Conservation (phyloP, 2,113 vertebrate species). For the Loxodonta africana region DNA sequence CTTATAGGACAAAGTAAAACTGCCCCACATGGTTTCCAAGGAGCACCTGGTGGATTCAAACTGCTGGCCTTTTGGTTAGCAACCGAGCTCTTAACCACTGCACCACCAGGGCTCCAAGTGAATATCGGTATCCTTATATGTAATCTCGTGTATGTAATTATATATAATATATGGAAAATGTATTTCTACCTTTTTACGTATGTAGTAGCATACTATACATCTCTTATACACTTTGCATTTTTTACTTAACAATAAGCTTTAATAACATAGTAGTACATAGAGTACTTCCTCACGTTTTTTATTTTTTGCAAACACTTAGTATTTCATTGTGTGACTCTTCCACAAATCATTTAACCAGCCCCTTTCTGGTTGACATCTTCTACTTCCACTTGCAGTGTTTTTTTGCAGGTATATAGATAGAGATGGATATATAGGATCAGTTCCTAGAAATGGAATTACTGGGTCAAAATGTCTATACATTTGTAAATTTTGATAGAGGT, state of each 20-base stretch:
- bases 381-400: neutral
- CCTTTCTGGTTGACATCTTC: neutral
- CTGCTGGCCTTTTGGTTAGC: too few relatives aligned
- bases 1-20: too few relatives aligned
- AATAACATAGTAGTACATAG: neutral
- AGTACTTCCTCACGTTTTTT: neutral
- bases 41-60: too few relatives aligned
- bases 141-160: neutral
- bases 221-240: constrained; percentile 1
- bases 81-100: too few relatives aligned
- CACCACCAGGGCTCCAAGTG: too few relatives aligned
- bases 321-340: constrained; percentile 26
- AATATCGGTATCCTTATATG: neutral
- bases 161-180: constrained; percentile 1
- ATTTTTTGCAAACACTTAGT: neutral
- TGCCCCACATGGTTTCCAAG: too few relatives aligned
- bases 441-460: constrained; percentile 54
- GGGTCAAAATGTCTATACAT: constrained; percentile 9
- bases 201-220: neutral
- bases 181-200: neutral
- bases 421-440: neutral
- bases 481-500: constrained; percentile 29
- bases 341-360: neutral
- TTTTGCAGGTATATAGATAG: neutral
- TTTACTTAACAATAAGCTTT: constrained; percentile 32